Conservation (phyloP, 1,140 invertebrate species). For the Coboldia fuscipes region DNA sequence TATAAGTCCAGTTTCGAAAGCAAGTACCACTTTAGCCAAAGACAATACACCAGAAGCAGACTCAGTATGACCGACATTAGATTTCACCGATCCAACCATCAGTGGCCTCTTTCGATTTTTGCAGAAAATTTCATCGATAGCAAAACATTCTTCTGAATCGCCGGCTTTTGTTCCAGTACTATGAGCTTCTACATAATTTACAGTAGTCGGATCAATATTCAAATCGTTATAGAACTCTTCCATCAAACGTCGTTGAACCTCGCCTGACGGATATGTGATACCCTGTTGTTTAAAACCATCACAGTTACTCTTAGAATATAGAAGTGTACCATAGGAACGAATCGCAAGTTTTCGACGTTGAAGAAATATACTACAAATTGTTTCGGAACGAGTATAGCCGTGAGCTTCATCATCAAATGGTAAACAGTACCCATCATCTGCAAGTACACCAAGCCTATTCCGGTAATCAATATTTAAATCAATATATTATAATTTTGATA, state of each 20-base stretch:
- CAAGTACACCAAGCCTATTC: conserved; percentile 67
- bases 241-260: conserved; percentile 56
- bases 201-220: conserved; percentile 37
- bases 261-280: conserved; percentile 78
- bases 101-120: conserved; percentile 42
- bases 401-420: conserved; percentile 68
- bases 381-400: conserved; percentile 56
- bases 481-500: background rate
- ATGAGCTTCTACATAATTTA: conserved; percentile 80
- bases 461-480: conserved; percentile 3
- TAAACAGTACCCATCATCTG: conserved; percentile 67
- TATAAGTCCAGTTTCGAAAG: conserved; percentile 49
- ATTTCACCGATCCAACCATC: conserved; percentile 75
- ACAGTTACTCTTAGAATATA: conserved; percentile 43
- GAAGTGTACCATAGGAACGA: conserved; percentile 42
- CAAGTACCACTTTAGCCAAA: conserved; percentile 55
- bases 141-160: conserved; percentile 68
- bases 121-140: conserved; percentile 67
- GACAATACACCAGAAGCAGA: conserved; percentile 72
- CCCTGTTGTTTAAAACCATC: conserved; percentile 73
- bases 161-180: conserved; percentile 63
- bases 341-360: conserved; percentile 62
- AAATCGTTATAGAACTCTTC: conserved; percentile 75
- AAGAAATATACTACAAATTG: conserved; percentile 52
- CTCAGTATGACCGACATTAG: conserved; percentile 85